Base-by-base conservation (phyloP, 1,140 invertebrate species). In the Galendromus occidentalis region DNA sequence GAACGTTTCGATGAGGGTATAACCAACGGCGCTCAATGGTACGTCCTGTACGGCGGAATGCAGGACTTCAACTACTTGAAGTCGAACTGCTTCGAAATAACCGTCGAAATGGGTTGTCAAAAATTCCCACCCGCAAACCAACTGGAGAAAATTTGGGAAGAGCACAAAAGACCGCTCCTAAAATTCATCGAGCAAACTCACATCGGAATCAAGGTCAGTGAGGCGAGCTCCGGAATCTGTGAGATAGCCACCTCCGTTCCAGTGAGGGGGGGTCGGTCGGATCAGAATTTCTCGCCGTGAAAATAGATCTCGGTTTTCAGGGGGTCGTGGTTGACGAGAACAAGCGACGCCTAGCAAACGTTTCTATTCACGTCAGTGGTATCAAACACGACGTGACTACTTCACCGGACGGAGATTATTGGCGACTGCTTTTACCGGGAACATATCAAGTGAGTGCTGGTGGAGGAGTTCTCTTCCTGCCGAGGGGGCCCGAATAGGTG, bases 11-110 rank as follows among this genome's bases (percentile, higher is more conserved):
- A 79, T 4, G 81, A 83, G 47, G 92, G 91, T 30, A 91, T 92
- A 29, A 90, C 86, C 0, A 96, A 96, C 74, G 92, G 92, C 0
- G 91, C 91, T 7, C 78, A 82, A 44, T 96, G 92, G 92, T 95
- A 96, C 73, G 79, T 67, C 44, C 42, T 69, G 22, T 66, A 67
- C 67, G 71, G 91, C 0, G 93, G 94, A 9, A 98, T 98, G 94
- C 95, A 98, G 76, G 95, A 98, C 75, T 98, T 88, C 84, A 97
- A 95, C 78, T 98, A 98, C 73, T 69, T 94, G 0, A 78, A 87
- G 67, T 86, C 89, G 17, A 95, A 91, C 71, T 90, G 87, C 71
- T 87, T 96, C 79, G 94, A 98, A 75, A 79, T 98, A 0, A 98
- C 94, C 0, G 73, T 98, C 7, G 95, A 98, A 76, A 76, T 98